Percentiles rank a stretch among this genome's conserved stretches.
Evolutionary conservation across 2,888 invertebrate species (phyloP).

Genomic region (Macropis europaea): DNA sequence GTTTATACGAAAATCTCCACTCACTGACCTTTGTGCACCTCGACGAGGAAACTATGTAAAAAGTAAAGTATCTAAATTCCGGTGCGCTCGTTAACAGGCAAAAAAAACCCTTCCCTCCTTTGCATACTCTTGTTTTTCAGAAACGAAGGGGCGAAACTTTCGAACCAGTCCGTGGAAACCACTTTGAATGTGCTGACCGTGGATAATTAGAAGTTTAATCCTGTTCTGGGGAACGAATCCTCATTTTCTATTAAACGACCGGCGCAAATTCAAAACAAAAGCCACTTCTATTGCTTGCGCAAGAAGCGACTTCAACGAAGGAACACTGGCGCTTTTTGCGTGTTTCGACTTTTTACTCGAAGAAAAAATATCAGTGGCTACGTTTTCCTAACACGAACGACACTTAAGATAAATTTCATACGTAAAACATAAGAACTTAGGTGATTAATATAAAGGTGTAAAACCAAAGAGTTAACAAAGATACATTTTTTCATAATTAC

Average conservation of each 20-base stretch:
- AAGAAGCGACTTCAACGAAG: background rate
- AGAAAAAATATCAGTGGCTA: background rate
- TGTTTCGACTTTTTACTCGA: background rate
- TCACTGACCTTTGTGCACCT: background rate
- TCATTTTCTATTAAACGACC: constrained; percentile 4
- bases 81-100: background rate
- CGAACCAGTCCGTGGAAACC: constrained; percentile 13
- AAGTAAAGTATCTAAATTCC: background rate
- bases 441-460: too few species aligned
- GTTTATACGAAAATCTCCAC: background rate
- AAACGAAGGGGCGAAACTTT: constrained; percentile 14
- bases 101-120: background rate
- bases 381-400: background rate
- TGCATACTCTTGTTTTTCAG: constrained; percentile 7
- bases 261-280: constrained; percentile 9
- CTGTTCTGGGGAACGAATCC: constrained; percentile 5
- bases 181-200: constrained; percentile 27
- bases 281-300: background rate
- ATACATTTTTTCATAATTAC: too few species aligned
- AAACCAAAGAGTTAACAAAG: too few species aligned
- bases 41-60: background rate
- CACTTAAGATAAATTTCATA: background rate
- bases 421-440: too few species aligned
- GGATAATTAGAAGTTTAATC: constrained; percentile 32
- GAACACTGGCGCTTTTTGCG: background rate